phyloP scores from a whole-genome alignment of 1,140 invertebrate genomes.

The Riptortus pedestris region DNA sequence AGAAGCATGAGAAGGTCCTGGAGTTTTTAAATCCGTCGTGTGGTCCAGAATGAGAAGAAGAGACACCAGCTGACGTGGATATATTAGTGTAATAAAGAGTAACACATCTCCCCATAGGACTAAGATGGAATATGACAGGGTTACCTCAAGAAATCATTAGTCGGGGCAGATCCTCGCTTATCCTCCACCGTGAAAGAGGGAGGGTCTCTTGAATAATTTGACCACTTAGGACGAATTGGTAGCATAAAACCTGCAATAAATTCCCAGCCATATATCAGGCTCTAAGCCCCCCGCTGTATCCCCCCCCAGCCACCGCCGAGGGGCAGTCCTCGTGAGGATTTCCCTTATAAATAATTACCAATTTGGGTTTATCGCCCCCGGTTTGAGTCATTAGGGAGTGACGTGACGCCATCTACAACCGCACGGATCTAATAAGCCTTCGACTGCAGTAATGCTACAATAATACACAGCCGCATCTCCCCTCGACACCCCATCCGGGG shows the following conservation, averaged over 20 bases:
- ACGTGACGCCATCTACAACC: neutral
- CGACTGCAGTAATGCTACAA: neutral
- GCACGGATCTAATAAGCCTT: neutral
- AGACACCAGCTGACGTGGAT: neutral
- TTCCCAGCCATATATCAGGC: neutral
- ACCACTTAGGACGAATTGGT: conserved; percentile 4
- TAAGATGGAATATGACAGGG: no score
- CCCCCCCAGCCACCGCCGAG: neutral
- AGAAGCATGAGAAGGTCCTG: neutral
- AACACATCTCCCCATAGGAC: no score
- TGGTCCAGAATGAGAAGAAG: neutral
- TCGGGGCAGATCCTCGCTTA: neutral
- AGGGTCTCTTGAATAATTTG: neutral
- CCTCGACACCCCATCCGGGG: neutral
- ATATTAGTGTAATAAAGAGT: no score
- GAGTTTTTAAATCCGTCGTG: neutral
- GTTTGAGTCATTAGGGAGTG: neutral
- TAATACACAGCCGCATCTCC: neutral
- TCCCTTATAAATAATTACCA: neutral
- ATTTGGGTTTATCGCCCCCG: neutral
- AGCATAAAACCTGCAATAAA: neutral
- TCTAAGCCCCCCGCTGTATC: neutral
- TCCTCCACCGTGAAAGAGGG: neutral
- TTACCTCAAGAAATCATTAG: neutral
- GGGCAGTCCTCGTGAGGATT: neutral